Evolutionary conservation across 2,113 vertebrate species (phyloP), one percentile per base, ranked within the genome.

Genomic region (Lepidothrix coronata): DNA sequence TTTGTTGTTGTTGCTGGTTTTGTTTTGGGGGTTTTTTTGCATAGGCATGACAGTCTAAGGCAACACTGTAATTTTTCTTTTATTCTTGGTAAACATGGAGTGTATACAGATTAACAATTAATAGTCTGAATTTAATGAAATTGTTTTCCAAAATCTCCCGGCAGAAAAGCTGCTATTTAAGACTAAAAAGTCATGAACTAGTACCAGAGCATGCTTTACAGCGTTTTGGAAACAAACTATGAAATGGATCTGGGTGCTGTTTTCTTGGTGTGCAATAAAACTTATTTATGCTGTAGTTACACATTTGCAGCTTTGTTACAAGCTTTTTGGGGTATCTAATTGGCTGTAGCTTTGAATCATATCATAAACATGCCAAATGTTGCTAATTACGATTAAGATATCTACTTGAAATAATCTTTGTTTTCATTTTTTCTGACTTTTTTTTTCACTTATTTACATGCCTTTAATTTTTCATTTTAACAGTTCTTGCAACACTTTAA

Each of bases 311-410:
- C 79, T 96, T 94, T 92, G 75, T 96, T 94, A 96, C 79, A 96
- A 91, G 94, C 92, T 93, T 97, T 97, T 96, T 55, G 92, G 95
- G 97, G 59, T 97, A 83, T 97, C 88, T 96, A 96, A 97, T 94
- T 95, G 88, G 58, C 90, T 96, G 65, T 90, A 97, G 96, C 93
- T 96, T 96, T 96, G 86, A 96, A 89, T 81, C 82, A 27, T 94
- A 88, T 89, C 80, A 48, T 95, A 94, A 95, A 76, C 90, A 52
- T 91, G 93, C 88, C 92, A 94, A 96, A 94, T 93, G 96, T 93
- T 97, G 91, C 86, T 97, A 95, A 96, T 97, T 97, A 94, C 92
- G 89, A 95, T 97, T 96, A 96, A 97, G 93, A 94, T 92, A 97
- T 93, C 90, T 96, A 66, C 90, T 97, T 93, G 90, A 97, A 96